phyloP scores from a whole-genome alignment of 1,140 invertebrate species.

The Coelopa frigida region DNA sequence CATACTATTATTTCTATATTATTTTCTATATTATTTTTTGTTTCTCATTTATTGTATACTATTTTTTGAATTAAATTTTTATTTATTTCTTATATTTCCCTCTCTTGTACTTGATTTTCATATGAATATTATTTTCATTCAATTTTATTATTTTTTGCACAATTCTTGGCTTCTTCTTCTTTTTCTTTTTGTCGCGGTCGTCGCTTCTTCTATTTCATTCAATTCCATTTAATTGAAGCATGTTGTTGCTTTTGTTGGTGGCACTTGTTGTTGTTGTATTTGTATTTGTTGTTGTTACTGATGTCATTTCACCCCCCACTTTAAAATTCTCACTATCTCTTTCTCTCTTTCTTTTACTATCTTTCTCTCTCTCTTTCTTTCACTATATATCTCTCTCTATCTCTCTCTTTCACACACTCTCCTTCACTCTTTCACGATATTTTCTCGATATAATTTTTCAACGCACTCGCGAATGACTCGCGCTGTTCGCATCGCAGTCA shows the following conservation, averaged over 20 bases:
- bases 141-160: not conserved
- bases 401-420: no score
- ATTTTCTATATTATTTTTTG: not conserved
- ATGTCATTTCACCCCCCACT: no score
- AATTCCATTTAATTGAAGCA: not conserved
- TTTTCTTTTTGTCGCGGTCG: not conserved
- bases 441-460: no score
- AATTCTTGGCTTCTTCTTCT: not conserved
- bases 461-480: no score
- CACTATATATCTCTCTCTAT: no score
- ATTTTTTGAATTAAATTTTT: slow-evolving; percentile 4
- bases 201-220: not conserved
- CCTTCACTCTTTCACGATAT: no score
- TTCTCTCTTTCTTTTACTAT: no score
- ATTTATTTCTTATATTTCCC: slow-evolving; percentile 4
- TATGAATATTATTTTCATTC: slow-evolving; percentile 5
- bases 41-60: slow-evolving; percentile 2
- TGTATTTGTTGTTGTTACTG: no score
- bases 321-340: no score
- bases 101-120: slow-evolving; percentile 6
- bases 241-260: not conserved
- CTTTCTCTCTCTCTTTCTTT: no score
- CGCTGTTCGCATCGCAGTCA: no score
- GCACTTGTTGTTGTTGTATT: no score
- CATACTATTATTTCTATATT: not conserved